Evolutionary conservation across 2,113 vertebrate genomes (phyloP).

Genomic region (Hypomesus transpacificus): DNA sequence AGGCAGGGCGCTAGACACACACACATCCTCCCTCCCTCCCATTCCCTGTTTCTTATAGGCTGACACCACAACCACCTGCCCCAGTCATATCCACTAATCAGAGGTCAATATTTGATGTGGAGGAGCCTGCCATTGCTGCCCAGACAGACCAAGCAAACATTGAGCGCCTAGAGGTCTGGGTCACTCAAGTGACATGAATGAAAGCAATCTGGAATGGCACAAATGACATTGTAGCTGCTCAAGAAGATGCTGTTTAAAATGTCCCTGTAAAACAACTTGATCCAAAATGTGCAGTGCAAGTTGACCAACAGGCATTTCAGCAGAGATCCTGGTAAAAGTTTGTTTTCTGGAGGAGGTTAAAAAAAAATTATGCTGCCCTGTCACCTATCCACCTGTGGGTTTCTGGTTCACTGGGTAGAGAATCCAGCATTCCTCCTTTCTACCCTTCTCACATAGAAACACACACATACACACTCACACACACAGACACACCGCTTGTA

Average conservation of each 20-base stretch:
- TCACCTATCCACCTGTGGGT: conserved; percentile 53
- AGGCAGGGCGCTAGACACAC: conserved; percentile 15
- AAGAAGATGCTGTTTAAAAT: too few relatives aligned
- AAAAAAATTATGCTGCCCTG: conserved; percentile 18
- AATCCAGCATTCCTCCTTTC: conserved; percentile 60
- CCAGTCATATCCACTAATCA: conserved; percentile 23
- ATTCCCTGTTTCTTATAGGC: conserved; percentile 16
- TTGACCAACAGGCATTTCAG: too few relatives aligned
- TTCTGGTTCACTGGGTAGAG: conserved; percentile 61
- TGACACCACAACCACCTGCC: conserved; percentile 22
- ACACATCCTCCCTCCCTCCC: conserved; percentile 8
- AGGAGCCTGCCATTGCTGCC: background rate
- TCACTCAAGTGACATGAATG: background rate
- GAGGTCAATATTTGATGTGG: conserved; percentile 37
- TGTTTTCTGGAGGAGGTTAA: too few relatives aligned
- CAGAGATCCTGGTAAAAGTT: too few relatives aligned
- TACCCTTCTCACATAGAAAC: conserved; percentile 6
- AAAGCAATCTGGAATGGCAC: too few relatives aligned
- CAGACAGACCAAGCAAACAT: conserved; percentile 4
- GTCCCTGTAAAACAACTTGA: too few relatives aligned
- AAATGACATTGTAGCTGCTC: too few relatives aligned
- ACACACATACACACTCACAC: conserved; percentile 23
- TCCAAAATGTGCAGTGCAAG: too few relatives aligned
- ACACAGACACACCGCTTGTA: conserved; percentile 32
- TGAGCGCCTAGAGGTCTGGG: conserved; percentile 9